Base-by-base conservation (phyloP, 2,888 invertebrate species). In the Eurytoma adleriae region DNA sequence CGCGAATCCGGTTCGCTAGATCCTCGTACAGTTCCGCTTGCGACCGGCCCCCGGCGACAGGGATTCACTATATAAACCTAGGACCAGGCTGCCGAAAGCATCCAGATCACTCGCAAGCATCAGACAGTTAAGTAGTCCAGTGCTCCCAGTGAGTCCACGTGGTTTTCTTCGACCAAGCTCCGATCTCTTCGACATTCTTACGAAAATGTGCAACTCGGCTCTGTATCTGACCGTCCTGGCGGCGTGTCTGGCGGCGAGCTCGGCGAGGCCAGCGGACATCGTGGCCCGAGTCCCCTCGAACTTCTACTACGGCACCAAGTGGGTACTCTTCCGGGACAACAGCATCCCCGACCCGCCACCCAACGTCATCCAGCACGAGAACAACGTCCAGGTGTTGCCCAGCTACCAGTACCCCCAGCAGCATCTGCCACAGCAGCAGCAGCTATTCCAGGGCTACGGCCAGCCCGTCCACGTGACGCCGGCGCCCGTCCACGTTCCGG, bases 271-370 rank as follows among this genome's bases (percentile, higher is more conserved):
- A 57, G 70, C 76, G 10, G 76, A 82, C 16, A 24, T 79, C 24
- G 24, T 80, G 3, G 71, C 78, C 20, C 78, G 67, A 16, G 56
- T 75, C n/a, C 83, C 77, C 0, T 85, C 84, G 13, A 59, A 40
- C 20, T 84, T 59, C 68, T 24, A 40, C n/a, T n/a, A 71, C 3
- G 83, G 85, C 52, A 40, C 73, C 78, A 85, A 84, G 71, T 85
- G 85, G 84, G 56, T 76, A 0, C 67, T 74, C 5, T 69, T 66
- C 57, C 61, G 57, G 40, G 73, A 73, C 73, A 16, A 64, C 50
- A 57, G n/a, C 16, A 64, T 61, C 30, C 61, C 72, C 16, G 59
- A 79, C 14, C 74, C 73, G 3, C 79, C 69, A 3, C 62, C 57
- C 24, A 70, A 74, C 59, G 70, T 66, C 70, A 70, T 69, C 57